A percentile compares a stretch with the other conserved stretches of the same genome.
Evolutionary conservation across 2,797 vertebrate species (phyloP).

Genomic region (Enteromius treurensis): DNA sequence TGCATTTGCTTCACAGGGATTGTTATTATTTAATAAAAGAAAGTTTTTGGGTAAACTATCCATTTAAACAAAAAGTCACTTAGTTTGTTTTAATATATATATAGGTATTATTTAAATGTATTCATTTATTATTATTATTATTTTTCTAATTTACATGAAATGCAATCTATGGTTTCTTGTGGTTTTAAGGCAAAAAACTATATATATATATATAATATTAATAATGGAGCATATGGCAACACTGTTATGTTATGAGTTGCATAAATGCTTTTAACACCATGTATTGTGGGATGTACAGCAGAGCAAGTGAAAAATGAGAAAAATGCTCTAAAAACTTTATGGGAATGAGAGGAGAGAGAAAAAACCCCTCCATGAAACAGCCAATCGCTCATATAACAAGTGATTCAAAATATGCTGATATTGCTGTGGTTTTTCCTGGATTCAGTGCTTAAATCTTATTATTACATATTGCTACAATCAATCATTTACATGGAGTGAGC

Average conservation of each 20-base stretch:
- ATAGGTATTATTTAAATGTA: background rate
- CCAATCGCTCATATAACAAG: background rate
- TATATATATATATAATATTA: no score
- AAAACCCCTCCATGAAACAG: background rate
- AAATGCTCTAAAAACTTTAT: background rate
- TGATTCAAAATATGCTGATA: background rate
- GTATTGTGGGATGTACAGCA: background rate
- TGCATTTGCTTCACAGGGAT: background rate
- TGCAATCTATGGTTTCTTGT: background rate
- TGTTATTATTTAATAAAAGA: background rate
- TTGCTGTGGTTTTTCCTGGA: background rate
- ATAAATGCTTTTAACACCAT: background rate
- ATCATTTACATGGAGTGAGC: conserved; percentile 3
- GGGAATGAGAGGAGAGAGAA: background rate
- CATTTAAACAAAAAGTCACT: background rate
- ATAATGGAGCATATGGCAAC: background rate
- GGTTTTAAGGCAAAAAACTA: background rate
- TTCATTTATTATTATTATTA: background rate
- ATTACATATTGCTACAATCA: background rate
- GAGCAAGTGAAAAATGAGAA: background rate
- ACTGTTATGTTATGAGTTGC: background rate
- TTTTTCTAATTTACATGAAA: background rate
- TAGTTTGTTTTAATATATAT: background rate
- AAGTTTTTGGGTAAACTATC: background rate
- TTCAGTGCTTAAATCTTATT: conserved; percentile 5